Evolutionary conservation across 2,113 vertebrate species (phyloP), one percentile per base, ranked within the genome.

Genomic region (Anhinga rufa): DNA sequence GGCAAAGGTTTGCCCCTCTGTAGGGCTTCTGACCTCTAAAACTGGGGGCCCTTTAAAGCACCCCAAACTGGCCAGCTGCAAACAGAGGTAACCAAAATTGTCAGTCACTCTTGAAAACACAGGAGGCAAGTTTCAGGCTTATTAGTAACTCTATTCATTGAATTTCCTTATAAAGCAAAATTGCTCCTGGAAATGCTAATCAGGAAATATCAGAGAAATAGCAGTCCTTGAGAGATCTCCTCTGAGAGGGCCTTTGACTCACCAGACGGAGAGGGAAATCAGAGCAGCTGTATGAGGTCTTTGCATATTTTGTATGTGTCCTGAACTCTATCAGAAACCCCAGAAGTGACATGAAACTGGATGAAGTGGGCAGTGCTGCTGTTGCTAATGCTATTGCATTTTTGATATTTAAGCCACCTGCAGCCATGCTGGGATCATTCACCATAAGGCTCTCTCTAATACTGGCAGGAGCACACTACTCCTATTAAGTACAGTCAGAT

Each of bases 161-260:
- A 58, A 51, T 91, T 94, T 91, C 86, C 74, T 64, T 89, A 65
- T 89, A 93, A 92, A 96, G 68, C 66, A 95, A 89, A 95, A 91
- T 93, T 92, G 54, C 46, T 96, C 66, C 80, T 89, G 91, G 86
- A 96, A 95, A 87, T 92, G 83, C 52, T 93, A 80, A 96, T 86
- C 81, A 94, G 91, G 70, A 91, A 93, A 82, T 93, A 90, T 83
- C 90, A 95, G 92, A 91, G 77, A 79, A 93, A 76, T 32, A 72
- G 52, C 61, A 92, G 64, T 78, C 52, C 90, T 96, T 93, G 88
- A 92, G 86, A 72, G 18, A 85, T 13, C 44, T 93, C 70, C 62
- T 95, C 65, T 93, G 74, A 32, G 69, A 88, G 80, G 48, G 65
- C 12, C 72, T 92, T 94, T 46, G 69, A 52, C 69, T 96, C 72